A percentile compares a stretch with the other conserved stretches of the same genome.
phyloP scores from a whole-genome alignment of 2,888 invertebrate species.

The Tenthredo mesomela region DNA sequence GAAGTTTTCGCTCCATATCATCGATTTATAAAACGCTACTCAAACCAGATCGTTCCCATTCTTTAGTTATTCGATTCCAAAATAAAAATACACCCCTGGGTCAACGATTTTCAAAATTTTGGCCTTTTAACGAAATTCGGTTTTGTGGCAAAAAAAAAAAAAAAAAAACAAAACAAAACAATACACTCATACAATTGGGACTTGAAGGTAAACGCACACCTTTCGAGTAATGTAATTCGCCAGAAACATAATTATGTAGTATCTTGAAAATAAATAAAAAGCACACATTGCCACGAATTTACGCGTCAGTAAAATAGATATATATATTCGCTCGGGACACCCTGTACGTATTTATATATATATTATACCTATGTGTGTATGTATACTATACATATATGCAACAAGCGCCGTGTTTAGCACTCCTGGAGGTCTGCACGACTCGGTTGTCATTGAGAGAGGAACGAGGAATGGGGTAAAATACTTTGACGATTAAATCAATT shows the following conservation, averaged over 20 bases:
- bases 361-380: not conserved
- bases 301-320: not conserved
- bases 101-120: not conserved
- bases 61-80: not conserved
- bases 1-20: not conserved
- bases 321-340: not conserved
- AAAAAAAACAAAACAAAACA: not conserved
- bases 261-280: not conserved
- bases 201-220: not conserved
- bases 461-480: slow-evolving; percentile 5
- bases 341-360: not conserved
- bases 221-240: not conserved
- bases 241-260: not conserved
- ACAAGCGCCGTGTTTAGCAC: not conserved
- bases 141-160: not conserved
- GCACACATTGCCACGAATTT: not conserved
- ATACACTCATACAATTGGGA: not conserved
- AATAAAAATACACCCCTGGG: not conserved
- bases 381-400: not conserved
- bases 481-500: slow-evolving; percentile 25
- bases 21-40: not conserved
- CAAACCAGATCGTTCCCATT: not conserved
- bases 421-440: slow-evolving; percentile 21
- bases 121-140: not conserved
- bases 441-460: not conserved